Evolutionary conservation across 2,888 invertebrate species (phyloP).

Genomic region (Cerastis rubricosa): DNA sequence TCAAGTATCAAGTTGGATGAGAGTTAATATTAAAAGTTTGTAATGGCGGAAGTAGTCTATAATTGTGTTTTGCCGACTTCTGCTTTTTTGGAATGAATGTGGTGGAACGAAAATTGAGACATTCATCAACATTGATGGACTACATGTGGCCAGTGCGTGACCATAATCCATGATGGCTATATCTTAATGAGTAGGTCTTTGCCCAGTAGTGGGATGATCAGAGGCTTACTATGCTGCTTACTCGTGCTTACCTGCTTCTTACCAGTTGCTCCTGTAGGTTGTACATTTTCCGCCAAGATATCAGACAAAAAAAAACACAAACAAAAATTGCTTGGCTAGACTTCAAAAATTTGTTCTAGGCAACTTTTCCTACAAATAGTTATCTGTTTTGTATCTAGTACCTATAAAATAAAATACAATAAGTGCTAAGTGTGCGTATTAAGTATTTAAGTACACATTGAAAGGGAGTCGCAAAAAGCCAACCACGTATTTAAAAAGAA

Average conservation of each 20-base stretch:
- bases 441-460: background rate
- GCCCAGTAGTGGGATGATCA: background rate
- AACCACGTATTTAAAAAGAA: background rate
- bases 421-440: background rate
- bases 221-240: background rate
- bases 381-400: background rate
- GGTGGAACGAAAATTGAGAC: background rate
- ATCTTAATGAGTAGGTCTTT: background rate
- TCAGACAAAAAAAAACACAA: too few relatives aligned
- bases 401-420: background rate
- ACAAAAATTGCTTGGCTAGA: background rate
- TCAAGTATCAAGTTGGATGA: slow-evolving; percentile 3
- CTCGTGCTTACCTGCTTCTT: background rate
- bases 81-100: background rate
- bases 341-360: background rate
- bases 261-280: background rate
- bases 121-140: background rate
- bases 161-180: background rate
- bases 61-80: background rate
- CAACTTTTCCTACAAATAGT: background rate
- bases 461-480: background rate
- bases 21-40: background rate
- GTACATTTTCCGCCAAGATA: background rate
- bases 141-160: background rate
- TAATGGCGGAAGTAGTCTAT: slow-evolving; percentile 5